These are phyloP conservation scores for Eristalis intricaria DNA, from an alignment of 2,888 invertebrate species.

Conservation along the genomic window DNA sequence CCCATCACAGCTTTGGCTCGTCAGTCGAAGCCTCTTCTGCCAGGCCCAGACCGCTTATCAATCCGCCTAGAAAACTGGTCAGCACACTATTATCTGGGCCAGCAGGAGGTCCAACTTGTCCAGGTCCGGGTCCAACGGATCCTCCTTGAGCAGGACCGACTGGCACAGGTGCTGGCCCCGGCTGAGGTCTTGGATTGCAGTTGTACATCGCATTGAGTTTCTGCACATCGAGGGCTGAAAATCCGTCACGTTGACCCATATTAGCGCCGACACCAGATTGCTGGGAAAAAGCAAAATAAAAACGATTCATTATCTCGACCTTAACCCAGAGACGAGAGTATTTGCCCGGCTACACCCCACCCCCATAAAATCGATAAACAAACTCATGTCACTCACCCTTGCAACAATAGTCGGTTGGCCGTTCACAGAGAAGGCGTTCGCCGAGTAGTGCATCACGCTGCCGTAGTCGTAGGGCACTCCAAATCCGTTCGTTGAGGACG, in stretches of 20 bases:
- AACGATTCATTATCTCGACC: slow-evolving; percentile 16
- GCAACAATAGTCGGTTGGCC: slow-evolving; percentile 87
- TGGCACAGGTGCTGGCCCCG: slow-evolving; percentile 2
- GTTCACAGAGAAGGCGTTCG: slow-evolving; percentile 88
- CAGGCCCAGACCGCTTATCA: slow-evolving; percentile 78
- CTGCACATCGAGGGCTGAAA: slow-evolving; percentile 87
- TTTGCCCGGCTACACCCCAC: not conserved
- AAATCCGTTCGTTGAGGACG: slow-evolving; percentile 84
- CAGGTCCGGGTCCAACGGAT: not conserved
- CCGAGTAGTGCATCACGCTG: slow-evolving; percentile 92
- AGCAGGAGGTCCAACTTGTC: not conserved
- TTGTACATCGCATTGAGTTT: slow-evolving; percentile 90
- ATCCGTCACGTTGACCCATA: slow-evolving; percentile 89
- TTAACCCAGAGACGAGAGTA: slow-evolving; percentile 23
- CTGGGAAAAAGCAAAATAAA: slow-evolving; percentile 59
- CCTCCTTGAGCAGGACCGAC: slow-evolving; percentile 33
- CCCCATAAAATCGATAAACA: not conserved
- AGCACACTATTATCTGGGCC: slow-evolving; percentile 72
- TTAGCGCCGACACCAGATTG: slow-evolving; percentile 79
- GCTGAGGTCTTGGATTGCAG: slow-evolving; percentile 79
- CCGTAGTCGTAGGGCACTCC: slow-evolving; percentile 89
- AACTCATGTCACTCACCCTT: slow-evolving; percentile 82
- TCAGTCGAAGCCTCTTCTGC: slow-evolving; percentile 71
- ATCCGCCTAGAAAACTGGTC: slow-evolving; percentile 77
- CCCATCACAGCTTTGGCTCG: slow-evolving; percentile 1